A percentile compares a stretch with the other conserved stretches of the same genome.
phyloP scores from a whole-genome alignment of 2,888 invertebrate genomes.

The Cheilosia variabilis region DNA sequence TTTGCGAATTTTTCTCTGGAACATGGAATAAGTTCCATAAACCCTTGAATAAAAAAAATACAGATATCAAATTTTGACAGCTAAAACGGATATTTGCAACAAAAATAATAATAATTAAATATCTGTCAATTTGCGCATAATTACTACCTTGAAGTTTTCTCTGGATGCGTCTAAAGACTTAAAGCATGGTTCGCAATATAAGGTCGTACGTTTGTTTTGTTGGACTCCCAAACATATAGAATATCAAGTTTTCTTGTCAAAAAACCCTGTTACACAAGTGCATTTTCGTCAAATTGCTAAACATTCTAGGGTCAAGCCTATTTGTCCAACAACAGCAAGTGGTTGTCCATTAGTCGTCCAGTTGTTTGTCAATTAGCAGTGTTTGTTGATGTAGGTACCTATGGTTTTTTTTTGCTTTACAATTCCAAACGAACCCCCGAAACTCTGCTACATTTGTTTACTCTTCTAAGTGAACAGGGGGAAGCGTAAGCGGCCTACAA shows the following conservation, averaged over 20 bases:
- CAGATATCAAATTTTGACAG: too few relatives aligned
- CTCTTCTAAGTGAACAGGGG: not conserved
- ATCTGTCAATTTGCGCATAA: too few relatives aligned
- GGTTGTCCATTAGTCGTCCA: not conserved
- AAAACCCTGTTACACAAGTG: not conserved
- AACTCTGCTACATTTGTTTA: conserved; percentile 8
- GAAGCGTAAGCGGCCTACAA: conserved; percentile 32
- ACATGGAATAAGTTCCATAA: too few relatives aligned
- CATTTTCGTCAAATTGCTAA: conserved; percentile 15
- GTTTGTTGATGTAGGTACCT: not conserved
- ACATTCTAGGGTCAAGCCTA: conserved; percentile 41
- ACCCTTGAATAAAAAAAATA: too few relatives aligned
- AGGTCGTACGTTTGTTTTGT: too few relatives aligned
- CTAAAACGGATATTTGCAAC: too few relatives aligned
- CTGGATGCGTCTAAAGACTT: too few relatives aligned
- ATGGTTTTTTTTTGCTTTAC: too few relatives aligned
- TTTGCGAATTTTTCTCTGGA: too few relatives aligned
- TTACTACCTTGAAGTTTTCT: too few relatives aligned
- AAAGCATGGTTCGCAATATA: too few relatives aligned
- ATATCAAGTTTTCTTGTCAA: not conserved
- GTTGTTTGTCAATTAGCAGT: conserved; percentile 33
- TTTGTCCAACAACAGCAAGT: conserved; percentile 37
- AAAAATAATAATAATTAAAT: too few relatives aligned
- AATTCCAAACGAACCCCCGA: conserved; percentile 2
- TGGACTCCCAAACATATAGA: not conserved